A percentile compares a stretch with the other conserved stretches of the same genome.
Conservation (phyloP, 2,797 vertebrate genomes). For the Megalops cyprinoides region DNA sequence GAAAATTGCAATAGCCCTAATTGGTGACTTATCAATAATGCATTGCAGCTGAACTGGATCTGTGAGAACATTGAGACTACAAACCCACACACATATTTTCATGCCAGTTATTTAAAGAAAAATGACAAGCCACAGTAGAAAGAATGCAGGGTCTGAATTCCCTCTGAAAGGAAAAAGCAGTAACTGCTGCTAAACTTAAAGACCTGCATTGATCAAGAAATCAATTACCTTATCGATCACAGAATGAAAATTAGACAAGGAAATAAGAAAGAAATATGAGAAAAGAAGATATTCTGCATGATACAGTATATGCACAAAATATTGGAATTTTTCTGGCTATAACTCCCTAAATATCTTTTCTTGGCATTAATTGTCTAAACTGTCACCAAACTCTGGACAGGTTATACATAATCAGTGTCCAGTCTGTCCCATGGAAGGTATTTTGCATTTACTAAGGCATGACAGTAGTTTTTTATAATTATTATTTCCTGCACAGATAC, state of each 20-base stretch:
- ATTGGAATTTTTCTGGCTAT: conserved; percentile 61
- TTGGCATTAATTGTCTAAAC: conserved; percentile 59
- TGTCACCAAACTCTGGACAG: conserved; percentile 52
- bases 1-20: conserved; percentile 76
- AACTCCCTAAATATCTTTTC: conserved; percentile 63
- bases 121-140: conserved; percentile 39
- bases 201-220: conserved; percentile 61
- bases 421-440: neutral
- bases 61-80: conserved; percentile 38
- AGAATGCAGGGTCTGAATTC: conserved; percentile 47
- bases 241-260: conserved; percentile 57
- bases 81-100: conserved; percentile 52
- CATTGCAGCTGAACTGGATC: conserved; percentile 47
- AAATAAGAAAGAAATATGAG: conserved; percentile 40
- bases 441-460: neutral
- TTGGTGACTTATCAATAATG: conserved; percentile 81
- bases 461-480: neutral
- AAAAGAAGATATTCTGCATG: conserved; percentile 57
- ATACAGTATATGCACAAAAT: conserved; percentile 54
- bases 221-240: conserved; percentile 68
- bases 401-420: conserved; percentile 43
- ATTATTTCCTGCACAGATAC: neutral
- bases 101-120: conserved; percentile 66
- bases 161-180: conserved; percentile 40
- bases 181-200: conserved; percentile 63